Evolutionary conservation across 2,888 invertebrate species (phyloP), one percentile per base, ranked within the genome.

Genomic region (Eurytoma californica): DNA sequence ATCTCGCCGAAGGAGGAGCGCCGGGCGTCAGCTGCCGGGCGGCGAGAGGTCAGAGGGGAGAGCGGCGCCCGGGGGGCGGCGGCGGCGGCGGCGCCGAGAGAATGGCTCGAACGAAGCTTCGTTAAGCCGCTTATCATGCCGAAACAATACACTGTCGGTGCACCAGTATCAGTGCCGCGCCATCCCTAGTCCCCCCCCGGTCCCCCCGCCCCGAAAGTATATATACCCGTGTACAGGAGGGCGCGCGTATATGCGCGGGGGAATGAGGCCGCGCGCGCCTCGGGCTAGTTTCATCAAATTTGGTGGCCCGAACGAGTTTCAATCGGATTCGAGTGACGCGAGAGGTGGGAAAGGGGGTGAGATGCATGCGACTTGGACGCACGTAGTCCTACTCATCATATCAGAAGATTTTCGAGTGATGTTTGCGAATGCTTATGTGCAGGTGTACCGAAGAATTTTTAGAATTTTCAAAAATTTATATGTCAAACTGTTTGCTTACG

Each of bases 81-180:
- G 85, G 79, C 69, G 80, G 80, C 80, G 81, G 77, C 39, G 39
- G 7, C 39, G 39, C 39, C 39, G 82, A 83, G 84, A 84, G 85
- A 69, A 79, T 69, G 60, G 68, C 75, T 84, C 82, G 85, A 86
- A 85, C 83, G 86, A 88, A 89, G 88, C 87, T 88, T 86, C 87
- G 89, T 89, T 90, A 90, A 90, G 90, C 90, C 88, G 90, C 90
- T 90, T 90, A 90, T 90, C 90, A 89, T 89, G 88, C 89, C 89
- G 89, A 90, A 90, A 90, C 90, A 90, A 90, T 90, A 89, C 88
- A 89, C 87, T 89, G 88, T 89, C 85, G 89, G 89, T 90, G 89
- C 88, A 89, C 88, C 89, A 89, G 90, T 89, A 90, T 89, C 89
- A 88, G 87, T 88, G 85, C 86, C 85, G 84, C 85, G 84, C 86